A percentile compares a stretch with the other conserved stretches of the same genome.
Evolutionary conservation across 1,140 invertebrate genomes (phyloP).

Genomic region (Hylaeus anthracinus): DNA sequence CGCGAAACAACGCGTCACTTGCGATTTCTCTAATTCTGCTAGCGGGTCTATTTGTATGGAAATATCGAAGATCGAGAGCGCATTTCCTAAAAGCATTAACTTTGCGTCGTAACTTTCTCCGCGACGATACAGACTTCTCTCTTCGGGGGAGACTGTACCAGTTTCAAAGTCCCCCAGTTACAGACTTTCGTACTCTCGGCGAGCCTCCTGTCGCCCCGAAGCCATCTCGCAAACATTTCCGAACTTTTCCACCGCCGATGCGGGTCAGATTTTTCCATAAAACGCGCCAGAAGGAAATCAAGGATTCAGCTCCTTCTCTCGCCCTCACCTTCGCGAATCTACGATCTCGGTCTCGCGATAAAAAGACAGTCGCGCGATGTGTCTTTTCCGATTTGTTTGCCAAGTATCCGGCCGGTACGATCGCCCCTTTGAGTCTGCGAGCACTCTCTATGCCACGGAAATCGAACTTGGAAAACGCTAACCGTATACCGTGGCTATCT

Average conservation of each 20-base stretch:
- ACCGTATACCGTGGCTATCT: too few species aligned
- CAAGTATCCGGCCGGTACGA: too few species aligned
- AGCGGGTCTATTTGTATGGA: not conserved
- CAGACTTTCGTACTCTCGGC: slow-evolving; percentile 20
- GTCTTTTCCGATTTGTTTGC: not conserved
- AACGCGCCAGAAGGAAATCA: slow-evolving; percentile 10
- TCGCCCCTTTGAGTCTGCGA: too few species aligned
- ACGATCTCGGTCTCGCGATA: not conserved
- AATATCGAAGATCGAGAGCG: not conserved
- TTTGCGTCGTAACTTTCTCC: slow-evolving; percentile 29
- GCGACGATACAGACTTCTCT: slow-evolving; percentile 14
- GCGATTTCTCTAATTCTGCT: too few species aligned
- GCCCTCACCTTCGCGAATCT: not conserved
- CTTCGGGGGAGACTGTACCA: not conserved
- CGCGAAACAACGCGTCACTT: too few species aligned
- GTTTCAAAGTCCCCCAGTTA: slow-evolving; percentile 21
- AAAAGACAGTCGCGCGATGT: not conserved
- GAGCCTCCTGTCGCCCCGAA: not conserved
- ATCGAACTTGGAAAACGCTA: too few species aligned
- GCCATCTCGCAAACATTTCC: slow-evolving; percentile 32
- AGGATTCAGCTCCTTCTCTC: not conserved
- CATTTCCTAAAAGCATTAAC: slow-evolving; percentile 35
- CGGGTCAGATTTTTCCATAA: slow-evolving; percentile 50
- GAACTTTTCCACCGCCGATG: slow-evolving; percentile 32
- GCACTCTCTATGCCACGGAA: too few species aligned